These are phyloP conservation scores for Empidonax alnorum DNA, from an alignment of 2,113 vertebrate genomes.

Conservation along the genomic window DNA sequence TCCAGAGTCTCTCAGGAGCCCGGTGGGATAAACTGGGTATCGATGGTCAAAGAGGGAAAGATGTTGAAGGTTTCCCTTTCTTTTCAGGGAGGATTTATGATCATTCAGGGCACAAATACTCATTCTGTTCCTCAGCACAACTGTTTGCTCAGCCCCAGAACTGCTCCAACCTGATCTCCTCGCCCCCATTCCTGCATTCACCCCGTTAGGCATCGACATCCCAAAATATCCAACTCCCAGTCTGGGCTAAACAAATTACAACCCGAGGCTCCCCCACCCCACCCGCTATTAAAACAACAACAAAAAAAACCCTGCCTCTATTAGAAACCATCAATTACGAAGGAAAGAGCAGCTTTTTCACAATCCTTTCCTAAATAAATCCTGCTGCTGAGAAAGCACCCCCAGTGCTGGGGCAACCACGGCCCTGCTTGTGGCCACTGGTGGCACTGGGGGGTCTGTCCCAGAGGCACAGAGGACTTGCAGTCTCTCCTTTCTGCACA, in stretches of 20 bases:
- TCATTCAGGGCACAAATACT: not conserved
- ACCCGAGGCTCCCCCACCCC: not conserved
- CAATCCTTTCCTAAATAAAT: not conserved
- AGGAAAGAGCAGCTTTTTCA: not conserved
- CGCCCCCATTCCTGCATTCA: not conserved
- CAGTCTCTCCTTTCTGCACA: not conserved
- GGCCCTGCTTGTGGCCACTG: not conserved
- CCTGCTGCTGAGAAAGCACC: not conserved
- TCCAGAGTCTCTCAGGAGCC: not conserved
- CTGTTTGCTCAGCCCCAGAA: not conserved
- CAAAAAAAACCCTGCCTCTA: not conserved
- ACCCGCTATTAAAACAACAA: not conserved
- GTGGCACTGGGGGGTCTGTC: not conserved
- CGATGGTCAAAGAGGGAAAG: not conserved
- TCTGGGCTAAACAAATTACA: conserved; percentile 21
- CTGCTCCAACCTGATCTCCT: not conserved
- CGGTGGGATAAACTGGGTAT: not conserved
- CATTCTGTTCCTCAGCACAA: not conserved
- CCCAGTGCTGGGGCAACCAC: not conserved
- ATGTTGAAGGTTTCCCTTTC: not conserved
- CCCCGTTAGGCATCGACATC: not conserved
- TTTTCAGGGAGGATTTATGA: not conserved
- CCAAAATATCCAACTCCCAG: conserved; percentile 48
- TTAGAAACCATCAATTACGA: conserved; percentile 18
- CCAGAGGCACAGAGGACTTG: not conserved